These are phyloP conservation scores for Lampris megalopsis DNA, from an alignment of 2,113 vertebrate species.

Conservation along the genomic window DNA sequence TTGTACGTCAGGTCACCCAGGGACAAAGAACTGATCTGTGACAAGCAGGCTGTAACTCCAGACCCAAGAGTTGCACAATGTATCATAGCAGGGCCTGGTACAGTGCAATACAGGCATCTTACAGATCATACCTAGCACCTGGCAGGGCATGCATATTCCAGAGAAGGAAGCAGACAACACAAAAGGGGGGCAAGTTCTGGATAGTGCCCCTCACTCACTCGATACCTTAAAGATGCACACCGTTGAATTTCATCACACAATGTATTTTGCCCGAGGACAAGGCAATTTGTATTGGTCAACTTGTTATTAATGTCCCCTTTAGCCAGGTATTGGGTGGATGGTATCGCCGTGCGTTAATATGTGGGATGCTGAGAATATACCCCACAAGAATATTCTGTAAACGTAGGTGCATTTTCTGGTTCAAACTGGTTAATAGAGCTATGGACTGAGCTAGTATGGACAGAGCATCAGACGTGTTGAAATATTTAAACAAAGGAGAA, in stretches of 20 bases:
- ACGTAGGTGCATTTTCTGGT: constrained; percentile 47
- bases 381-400: too few species aligned
- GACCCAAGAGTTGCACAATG: constrained; percentile 5
- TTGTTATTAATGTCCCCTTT: constrained; percentile 12
- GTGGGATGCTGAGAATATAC: constrained; percentile 1
- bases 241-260: not conserved
- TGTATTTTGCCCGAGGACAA: constrained; percentile 11
- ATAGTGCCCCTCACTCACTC: constrained; percentile 10
- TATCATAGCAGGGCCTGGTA: not conserved
- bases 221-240: constrained; percentile 36
- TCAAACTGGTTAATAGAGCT: not conserved
- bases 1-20: constrained; percentile 69
- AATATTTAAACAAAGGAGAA: too few species aligned
- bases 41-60: constrained; percentile 77
- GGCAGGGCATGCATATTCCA: constrained; percentile 42
- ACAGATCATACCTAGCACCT: constrained; percentile 41
- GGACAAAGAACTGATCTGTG: constrained; percentile 77
- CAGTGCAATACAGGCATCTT: constrained; percentile 7
- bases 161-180: constrained; percentile 35
- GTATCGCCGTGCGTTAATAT: constrained; percentile 38
- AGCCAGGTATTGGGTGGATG: constrained; percentile 41
- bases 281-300: constrained; percentile 33
- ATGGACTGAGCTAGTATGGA: too few species aligned
- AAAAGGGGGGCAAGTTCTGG: not conserved
- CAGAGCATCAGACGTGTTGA: too few species aligned